Conservation (phyloP, 2,797 vertebrate genomes). For the Chromobotia macracanthus region DNA sequence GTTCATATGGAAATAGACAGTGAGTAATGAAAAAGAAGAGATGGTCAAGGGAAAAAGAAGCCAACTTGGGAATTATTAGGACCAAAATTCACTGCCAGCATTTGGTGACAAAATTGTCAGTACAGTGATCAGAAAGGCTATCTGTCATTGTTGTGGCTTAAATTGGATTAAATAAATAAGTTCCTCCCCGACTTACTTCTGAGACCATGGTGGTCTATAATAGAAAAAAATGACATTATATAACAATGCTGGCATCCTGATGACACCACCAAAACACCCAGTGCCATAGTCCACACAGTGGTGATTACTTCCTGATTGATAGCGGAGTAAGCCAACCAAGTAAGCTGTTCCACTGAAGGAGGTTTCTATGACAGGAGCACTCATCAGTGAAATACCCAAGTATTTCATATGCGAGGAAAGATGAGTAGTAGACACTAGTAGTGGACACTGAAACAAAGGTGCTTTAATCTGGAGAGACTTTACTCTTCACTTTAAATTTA, state of each 20-base stretch:
- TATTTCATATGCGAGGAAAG: background rate
- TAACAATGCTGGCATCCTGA: no score
- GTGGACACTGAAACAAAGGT: constrained; percentile 3
- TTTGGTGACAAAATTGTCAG: no score
- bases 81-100: no score
- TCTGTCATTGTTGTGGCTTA: no score
- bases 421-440: background rate
- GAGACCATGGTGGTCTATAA: no score
- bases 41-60: background rate
- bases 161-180: no score
- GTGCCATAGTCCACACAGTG: no score
- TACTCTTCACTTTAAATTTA: constrained; percentile 16
- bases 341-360: constrained; percentile 6
- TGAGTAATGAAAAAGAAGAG: background rate
- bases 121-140: no score
- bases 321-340: background rate
- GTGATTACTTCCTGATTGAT: constrained; percentile 9
- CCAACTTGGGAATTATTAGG: no score
- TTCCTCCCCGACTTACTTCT: no score
- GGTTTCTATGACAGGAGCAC: background rate
- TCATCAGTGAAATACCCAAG: background rate
- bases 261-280: no score
- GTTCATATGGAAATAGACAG: background rate
- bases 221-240: no score
- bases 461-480: background rate